phyloP scores from a whole-genome alignment of 2,113 vertebrate genomes.

The Cygnus buccinator region DNA sequence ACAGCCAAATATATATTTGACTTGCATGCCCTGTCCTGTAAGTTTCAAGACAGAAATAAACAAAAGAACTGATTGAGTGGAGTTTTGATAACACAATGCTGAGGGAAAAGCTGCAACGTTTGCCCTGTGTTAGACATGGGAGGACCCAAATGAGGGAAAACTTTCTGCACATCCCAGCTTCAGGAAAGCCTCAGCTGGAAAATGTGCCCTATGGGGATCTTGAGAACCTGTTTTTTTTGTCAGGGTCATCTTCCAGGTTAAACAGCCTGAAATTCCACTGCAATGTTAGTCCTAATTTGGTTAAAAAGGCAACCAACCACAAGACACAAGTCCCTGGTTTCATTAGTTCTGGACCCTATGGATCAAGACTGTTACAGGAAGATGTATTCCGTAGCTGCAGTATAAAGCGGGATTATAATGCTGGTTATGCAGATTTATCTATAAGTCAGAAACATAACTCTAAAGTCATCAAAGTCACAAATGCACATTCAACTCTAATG shows the following conservation, averaged over 20 bases:
- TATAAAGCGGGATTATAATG: not conserved
- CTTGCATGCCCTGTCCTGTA: not conserved
- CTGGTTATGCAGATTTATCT: not conserved
- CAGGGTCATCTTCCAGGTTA: not conserved
- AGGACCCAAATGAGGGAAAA: not conserved
- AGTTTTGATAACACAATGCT: not conserved
- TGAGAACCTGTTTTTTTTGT: not conserved
- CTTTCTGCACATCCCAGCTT: not conserved
- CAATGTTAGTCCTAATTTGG: not conserved
- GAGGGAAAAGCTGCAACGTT: not conserved
- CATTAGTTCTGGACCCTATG: not conserved
- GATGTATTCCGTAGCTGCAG: not conserved
- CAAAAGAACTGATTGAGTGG: not conserved
- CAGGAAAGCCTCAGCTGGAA: not conserved
- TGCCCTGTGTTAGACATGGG: not conserved
- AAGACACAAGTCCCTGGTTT: not conserved
- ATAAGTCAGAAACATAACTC: not conserved
- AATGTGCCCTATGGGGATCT: rapidly evolving
- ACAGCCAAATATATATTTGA: not conserved
- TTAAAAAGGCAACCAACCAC: not conserved
- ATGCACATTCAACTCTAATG: not conserved
- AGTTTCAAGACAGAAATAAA: not conserved
- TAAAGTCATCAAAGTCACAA: not conserved
- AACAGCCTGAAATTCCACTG: not conserved
- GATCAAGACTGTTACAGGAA: not conserved